Percentiles rank a stretch among this genome's conserved stretches.
Conservation (phyloP, 2,797 vertebrate genomes). For the Allobates femoralis region DNA sequence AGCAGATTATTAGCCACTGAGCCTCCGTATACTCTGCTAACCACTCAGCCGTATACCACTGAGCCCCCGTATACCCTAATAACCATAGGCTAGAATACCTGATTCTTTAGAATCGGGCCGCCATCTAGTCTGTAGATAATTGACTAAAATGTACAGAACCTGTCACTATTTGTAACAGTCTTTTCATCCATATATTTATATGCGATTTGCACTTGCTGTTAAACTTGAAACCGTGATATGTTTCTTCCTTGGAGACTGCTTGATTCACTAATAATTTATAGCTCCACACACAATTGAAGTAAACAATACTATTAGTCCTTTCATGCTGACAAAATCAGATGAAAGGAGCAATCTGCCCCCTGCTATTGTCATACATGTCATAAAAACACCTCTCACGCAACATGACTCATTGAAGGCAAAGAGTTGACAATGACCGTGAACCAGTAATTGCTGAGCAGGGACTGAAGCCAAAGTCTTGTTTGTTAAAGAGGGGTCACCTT, state of each 20-base stretch:
- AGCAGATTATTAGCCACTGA: no score
- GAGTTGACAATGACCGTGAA: not conserved
- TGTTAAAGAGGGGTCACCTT: not conserved
- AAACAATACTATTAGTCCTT: not conserved
- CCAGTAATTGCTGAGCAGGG: not conserved
- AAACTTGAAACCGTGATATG: not conserved
- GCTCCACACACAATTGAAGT: not conserved
- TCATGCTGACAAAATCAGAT: slow-evolving; percentile 6
- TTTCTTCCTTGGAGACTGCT: not conserved
- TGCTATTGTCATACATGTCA: slow-evolving; percentile 6
- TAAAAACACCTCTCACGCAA: slow-evolving; percentile 13
- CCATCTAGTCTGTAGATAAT: not conserved
- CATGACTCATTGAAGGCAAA: not conserved
- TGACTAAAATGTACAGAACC: not conserved
- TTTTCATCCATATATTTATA: not conserved
- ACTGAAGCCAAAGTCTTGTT: slow-evolving; percentile 5
- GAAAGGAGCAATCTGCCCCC: not conserved
- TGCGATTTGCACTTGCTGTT: not conserved
- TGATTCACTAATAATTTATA: not conserved
- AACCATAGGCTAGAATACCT: no score
- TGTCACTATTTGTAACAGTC: not conserved
- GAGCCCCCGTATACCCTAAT: no score
- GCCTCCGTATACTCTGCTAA: no score
- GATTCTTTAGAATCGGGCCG: no score
- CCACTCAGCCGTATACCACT: no score